Evolutionary conservation across 30 jellyfish, hydroid and myxozoan species (phyloP), one percentile per base, ranked within the genome.

Genomic region (Aurelia aurita): DNA sequence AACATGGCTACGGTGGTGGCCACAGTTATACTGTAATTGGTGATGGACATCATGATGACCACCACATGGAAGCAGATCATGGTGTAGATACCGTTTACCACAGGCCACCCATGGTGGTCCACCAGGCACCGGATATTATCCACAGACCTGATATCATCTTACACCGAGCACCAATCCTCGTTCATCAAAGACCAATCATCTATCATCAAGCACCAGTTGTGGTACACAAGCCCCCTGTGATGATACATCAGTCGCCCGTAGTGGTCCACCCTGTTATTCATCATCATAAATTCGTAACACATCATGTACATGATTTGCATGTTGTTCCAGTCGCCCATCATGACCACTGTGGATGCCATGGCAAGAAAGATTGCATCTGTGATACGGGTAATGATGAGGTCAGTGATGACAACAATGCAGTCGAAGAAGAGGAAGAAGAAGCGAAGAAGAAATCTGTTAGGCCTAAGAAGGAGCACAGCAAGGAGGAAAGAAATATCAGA

Each of bases 171-270:
- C 97, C 97, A 47, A 88, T 88, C 12, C 77, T 88, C 10, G 92
- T 88, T 14, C 97, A 88, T 58, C 97, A 80, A 66, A 69, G 97
- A 51, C 97, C 97, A 35, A 79, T 88, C 62, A 73, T 88, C 74
- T 88, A 88, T 61, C 97, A 88, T 34, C 97, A 88, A 77, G 92
- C 97, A 20, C 97, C 97, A 2, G 92, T 88, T 23, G 92, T 88
- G 10, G 97, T 88, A 2, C 97, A 88, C 64, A 88, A 88, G 85
- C 97, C 97, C 5, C 79, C 84, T 5, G 92, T 79, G 16, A 78
- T 88, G 46, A 74, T 88, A 25, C 97, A 71, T 39, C 97, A 88
- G 35, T 72, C 97, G 20, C 97, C 97, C n/a, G 82, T 88, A 28
- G 76, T 88, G 16, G 93, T 88, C 25, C 97, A 88, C 72, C 97